Percentiles rank a stretch among this genome's conserved stretches.
These are phyloP conservation scores for Ramphastos sulfuratus DNA, from an alignment of 2,113 vertebrate species.

Conservation along the genomic window DNA sequence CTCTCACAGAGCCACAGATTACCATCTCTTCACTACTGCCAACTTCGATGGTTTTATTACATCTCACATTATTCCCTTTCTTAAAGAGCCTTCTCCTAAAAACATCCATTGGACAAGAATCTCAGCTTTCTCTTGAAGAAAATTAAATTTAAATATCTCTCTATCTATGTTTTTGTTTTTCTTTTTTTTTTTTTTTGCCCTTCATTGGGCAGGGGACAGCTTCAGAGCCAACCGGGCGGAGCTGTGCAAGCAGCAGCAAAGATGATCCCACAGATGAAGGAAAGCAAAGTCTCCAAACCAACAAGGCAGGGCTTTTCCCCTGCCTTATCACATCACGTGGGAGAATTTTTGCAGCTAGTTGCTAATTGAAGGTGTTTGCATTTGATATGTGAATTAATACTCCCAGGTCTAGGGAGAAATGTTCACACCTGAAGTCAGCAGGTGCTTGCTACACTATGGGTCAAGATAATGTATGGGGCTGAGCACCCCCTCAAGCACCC, in stretches of 20 bases:
- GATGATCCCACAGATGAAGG: background rate
- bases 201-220: background rate
- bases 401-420: background rate
- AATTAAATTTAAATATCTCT: conserved; percentile 39
- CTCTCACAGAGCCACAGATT: background rate
- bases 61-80: background rate
- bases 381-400: background rate
- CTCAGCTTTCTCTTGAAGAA: conserved; percentile 7
- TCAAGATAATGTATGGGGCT: background rate
- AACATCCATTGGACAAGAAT: background rate
- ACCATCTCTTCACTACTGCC: background rate
- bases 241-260: background rate
- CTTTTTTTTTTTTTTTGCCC: accelerated
- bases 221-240: background rate
- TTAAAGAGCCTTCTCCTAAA: conserved; percentile 11
- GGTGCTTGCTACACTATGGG: accelerated
- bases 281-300: background rate
- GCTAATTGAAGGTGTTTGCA: accelerated
- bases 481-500: background rate
- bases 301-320: background rate
- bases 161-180: background rate
- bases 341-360: background rate
- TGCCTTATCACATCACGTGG: background rate
- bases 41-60: background rate
- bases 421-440: accelerated